Conservation (phyloP, 2,888 invertebrate species). For the Drosophila neotestacea region DNA sequence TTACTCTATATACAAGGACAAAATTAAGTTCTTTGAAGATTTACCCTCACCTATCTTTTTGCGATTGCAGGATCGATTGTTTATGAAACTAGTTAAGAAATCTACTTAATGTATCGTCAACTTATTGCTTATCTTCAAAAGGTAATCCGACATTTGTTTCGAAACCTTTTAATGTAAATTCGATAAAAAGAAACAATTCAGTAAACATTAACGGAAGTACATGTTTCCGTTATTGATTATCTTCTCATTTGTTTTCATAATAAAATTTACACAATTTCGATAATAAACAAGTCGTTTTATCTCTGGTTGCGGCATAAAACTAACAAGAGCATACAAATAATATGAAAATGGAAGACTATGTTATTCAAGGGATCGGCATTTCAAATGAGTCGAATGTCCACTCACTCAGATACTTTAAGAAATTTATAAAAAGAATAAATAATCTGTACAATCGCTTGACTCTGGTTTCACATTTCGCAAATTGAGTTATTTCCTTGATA, state of each 20-base stretch:
- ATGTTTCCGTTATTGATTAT: background rate
- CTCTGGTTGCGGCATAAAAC: background rate
- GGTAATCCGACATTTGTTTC: background rate
- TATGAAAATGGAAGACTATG: background rate
- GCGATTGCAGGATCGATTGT: background rate
- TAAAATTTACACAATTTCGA: background rate
- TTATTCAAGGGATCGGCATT: constrained; percentile 13
- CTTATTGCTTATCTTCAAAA: background rate
- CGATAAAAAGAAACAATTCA: background rate
- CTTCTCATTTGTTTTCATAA: background rate
- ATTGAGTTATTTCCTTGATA: background rate
- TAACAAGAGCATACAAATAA: background rate
- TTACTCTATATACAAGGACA: too few species aligned
- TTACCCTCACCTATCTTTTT: too few species aligned
- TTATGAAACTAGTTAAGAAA: background rate
- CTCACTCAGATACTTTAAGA: background rate
- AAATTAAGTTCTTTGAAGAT: too few species aligned
- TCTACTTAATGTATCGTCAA: background rate
- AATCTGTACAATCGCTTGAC: background rate
- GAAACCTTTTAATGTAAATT: background rate
- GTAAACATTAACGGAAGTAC: background rate
- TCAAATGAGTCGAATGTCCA: constrained; percentile 28
- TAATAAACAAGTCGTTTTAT: background rate
- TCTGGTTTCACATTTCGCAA: background rate
- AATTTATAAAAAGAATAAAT: background rate